Conservation (phyloP, 2,888 invertebrate genomes). For the Trissonchulus sp. region DNA sequence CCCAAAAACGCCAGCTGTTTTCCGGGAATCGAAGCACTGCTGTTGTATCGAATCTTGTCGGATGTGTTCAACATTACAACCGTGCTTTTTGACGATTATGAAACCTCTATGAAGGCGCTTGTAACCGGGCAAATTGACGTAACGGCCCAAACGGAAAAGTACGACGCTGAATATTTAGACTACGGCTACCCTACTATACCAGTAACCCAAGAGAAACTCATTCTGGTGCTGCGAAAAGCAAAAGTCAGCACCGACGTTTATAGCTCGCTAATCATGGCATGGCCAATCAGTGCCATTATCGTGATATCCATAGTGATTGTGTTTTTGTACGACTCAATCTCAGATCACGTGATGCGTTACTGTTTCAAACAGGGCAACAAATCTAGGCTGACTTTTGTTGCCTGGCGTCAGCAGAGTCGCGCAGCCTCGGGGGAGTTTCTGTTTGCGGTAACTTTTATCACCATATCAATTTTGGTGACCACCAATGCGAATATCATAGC, state of each 20-base stretch:
- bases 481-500: not conserved
- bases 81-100: not conserved
- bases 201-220: not conserved
- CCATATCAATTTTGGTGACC: not conserved
- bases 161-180: not conserved
- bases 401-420: not conserved
- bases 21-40: not conserved
- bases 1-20: not conserved
- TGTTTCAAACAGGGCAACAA: not conserved
- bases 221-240: not conserved
- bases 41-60: not conserved
- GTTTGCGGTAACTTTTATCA: not conserved
- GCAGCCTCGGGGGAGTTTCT: not conserved
- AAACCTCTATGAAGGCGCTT: not conserved
- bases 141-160: not conserved
- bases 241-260: not conserved
- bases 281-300: not conserved
- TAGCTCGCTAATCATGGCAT: not conserved
- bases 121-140: not conserved
- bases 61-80: not conserved
- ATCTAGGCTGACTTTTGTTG: not conserved
- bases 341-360: not conserved
- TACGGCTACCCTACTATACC: not conserved
- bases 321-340: not conserved
- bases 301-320: not conserved